These are phyloP conservation scores for Mormyrus lacerda DNA, from an alignment of 2,113 vertebrate genomes.

Conservation along the genomic window DNA sequence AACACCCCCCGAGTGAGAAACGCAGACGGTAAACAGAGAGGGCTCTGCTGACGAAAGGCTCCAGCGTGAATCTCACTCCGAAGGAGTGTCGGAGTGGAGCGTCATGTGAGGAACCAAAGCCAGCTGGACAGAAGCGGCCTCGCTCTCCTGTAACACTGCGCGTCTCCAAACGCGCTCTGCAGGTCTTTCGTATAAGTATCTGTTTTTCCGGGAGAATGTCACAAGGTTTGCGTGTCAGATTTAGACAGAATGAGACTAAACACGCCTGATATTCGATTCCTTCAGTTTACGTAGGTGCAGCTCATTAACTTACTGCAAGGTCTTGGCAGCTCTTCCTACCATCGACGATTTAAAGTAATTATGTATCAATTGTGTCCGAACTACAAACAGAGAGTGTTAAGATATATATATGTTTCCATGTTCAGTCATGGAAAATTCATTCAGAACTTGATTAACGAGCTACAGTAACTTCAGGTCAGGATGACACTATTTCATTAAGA, in stretches of 20 bases:
- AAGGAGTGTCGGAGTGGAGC: too few species aligned
- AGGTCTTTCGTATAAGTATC: neutral
- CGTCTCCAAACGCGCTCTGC: neutral
- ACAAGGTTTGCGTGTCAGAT: neutral
- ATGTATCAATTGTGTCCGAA: neutral
- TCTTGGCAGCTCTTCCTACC: neutral
- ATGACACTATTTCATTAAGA: conserved; percentile 1
- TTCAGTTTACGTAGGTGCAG: neutral
- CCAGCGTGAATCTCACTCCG: too few species aligned
- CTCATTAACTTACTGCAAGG: neutral
- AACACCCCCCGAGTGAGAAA: neutral
- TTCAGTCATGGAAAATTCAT: neutral
- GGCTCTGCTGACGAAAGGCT: neutral
- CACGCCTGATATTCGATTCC: neutral
- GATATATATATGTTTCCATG: neutral
- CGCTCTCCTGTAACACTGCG: neutral
- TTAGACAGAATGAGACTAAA: neutral
- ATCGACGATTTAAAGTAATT: neutral
- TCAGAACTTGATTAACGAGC: neutral
- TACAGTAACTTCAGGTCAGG: neutral
- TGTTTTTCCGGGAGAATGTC: neutral
- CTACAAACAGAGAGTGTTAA: neutral
- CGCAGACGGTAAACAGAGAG: neutral
- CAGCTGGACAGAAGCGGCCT: too few species aligned
- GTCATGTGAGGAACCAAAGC: too few species aligned